Base-by-base conservation (phyloP, 1,140 invertebrate species). In the Leguminivora glycinivorella region DNA sequence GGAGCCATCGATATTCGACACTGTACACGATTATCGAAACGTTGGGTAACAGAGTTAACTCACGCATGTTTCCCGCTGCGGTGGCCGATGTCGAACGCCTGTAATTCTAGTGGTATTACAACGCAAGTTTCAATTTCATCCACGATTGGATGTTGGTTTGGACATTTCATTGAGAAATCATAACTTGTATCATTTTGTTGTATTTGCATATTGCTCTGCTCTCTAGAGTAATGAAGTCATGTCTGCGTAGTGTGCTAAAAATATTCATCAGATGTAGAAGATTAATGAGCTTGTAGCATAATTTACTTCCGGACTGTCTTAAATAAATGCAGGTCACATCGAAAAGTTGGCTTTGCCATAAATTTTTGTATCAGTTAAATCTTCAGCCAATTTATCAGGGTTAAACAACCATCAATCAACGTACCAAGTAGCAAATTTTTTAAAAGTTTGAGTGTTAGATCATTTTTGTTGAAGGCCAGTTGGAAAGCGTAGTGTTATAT, bases 11-110 rank as follows among this genome's bases (percentile, higher is more conserved):
- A 31, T 63, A 29, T 29, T 63, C n/a, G 58, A 31, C 58, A 52
- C 47, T 52, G 47, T 52, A 52, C 19, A 19, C 26, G 58, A 34
- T 63, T 29, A 63, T 29, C n/a, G 25, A 63, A 29, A 63, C 26
- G 3, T 63, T 63, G 58, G 17, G 58, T 63, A 63, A 63, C 25
- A 34, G 25, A 6, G 58, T 63, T 63, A 34, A 26, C 12, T 58
- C 17, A 34, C 58, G 26, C 26, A 31, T 26, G 58, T 63, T 31
- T 29, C 26, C 56, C 47, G 47, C 47, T 52, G 47, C 47, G 47
- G 47, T 22, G 7, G 17, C 9, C 47, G 47, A 52, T 22, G 47
- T 52, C 19, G 47, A 52, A 17, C 19, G 4, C 19, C 47, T 52
- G 17, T 52, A 22, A 52, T 52, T 52, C 17, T 52, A 52, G 19